Conservation (phyloP, 2,888 invertebrate species). For the Pherbina coryleti region DNA sequence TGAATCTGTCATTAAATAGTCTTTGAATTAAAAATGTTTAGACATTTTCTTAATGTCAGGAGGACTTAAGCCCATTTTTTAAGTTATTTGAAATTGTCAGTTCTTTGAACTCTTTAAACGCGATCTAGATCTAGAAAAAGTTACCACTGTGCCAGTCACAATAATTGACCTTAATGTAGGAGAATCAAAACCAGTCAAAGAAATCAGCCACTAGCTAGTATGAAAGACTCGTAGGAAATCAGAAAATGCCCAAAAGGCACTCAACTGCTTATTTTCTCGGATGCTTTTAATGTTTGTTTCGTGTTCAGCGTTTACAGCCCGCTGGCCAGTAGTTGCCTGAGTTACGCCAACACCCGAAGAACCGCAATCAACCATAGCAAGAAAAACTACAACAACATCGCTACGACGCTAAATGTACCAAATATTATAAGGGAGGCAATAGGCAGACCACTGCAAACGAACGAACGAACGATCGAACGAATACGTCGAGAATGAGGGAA, state of each 20-base stretch:
- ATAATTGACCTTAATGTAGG: neutral
- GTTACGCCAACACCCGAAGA: constrained; percentile 34
- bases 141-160: constrained; percentile 2
- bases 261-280: constrained; percentile 39
- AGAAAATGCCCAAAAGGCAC: constrained; percentile 39
- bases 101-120: too few relatives aligned
- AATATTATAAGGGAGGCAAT: constrained; percentile 14
- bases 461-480: constrained; percentile 20
- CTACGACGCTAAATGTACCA: neutral
- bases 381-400: constrained; percentile 9
- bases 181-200: constrained; percentile 1
- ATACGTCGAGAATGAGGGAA: constrained; percentile 17
- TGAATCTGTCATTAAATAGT: too few relatives aligned
- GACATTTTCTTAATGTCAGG: too few relatives aligned
- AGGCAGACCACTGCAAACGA: constrained; percentile 47
- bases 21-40: too few relatives aligned
- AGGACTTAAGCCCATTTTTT: too few relatives aligned
- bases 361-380: constrained; percentile 27
- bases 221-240: constrained; percentile 16
- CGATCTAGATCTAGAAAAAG: neutral
- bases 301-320: constrained; percentile 13
- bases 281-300: neutral
- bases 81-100: too few relatives aligned
- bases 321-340: constrained; percentile 37
- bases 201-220: neutral